Evolutionary conservation across 2,113 vertebrate species (phyloP).

Genomic region (Phalacrocorax brasilianus): DNA sequence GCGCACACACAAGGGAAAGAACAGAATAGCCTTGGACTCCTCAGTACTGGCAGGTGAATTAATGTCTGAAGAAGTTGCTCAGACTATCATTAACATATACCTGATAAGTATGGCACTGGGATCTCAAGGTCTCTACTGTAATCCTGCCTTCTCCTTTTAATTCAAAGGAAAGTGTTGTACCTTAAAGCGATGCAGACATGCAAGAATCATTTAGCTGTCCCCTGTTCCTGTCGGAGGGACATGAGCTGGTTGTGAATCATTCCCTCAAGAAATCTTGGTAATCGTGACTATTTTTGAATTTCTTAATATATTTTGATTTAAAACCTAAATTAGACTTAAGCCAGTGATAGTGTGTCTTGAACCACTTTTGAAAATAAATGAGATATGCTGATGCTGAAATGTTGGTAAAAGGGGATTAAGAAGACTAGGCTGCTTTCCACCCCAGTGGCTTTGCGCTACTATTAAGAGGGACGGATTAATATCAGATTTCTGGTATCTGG

Average conservation of each 20-base stretch:
- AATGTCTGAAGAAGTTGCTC: constrained; percentile 18
- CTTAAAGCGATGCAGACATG: constrained; percentile 24
- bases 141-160: constrained; percentile 29
- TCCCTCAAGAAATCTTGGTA: constrained; percentile 38
- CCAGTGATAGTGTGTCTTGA: constrained; percentile 31
- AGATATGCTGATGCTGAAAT: constrained; percentile 60
- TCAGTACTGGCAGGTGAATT: constrained; percentile 21
- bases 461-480: constrained; percentile 81
- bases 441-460: constrained; percentile 46
- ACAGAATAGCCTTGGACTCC: not conserved
- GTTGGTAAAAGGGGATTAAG: constrained; percentile 71
- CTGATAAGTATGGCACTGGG: constrained; percentile 22
- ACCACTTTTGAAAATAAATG: constrained; percentile 68
- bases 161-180: constrained; percentile 43
- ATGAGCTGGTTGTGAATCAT: constrained; percentile 43
- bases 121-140: constrained; percentile 45
- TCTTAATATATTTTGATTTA: constrained; percentile 54
- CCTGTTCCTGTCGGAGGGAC: not conserved
- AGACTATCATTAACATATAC: constrained; percentile 15
- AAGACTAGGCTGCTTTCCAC: constrained; percentile 71
- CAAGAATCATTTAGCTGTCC: constrained; percentile 17
- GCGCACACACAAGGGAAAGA: not conserved
- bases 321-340: constrained; percentile 70
- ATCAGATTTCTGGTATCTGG: constrained; percentile 80
- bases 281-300: constrained; percentile 44